Conservation (phyloP, 2,797 vertebrate species). For the Loris lydekkerianus region DNA sequence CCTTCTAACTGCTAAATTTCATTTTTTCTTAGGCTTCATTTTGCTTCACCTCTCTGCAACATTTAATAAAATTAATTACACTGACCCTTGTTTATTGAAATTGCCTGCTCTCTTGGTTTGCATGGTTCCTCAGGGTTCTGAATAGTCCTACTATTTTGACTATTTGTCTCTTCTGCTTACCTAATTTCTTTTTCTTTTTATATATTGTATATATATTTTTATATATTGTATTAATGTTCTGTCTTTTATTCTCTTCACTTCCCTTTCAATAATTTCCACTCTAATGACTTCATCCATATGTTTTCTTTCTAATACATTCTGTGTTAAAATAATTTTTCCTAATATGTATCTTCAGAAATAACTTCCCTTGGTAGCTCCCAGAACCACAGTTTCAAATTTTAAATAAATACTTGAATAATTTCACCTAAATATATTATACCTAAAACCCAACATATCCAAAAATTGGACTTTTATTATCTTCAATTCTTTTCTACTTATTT, state of each 20-base stretch:
- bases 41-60: background rate
- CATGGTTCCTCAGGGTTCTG: background rate
- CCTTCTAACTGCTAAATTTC: background rate
- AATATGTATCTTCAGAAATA: background rate
- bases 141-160: background rate
- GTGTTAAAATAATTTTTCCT: conserved; percentile 24
- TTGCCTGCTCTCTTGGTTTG: background rate
- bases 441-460: conserved; percentile 30
- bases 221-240: background rate
- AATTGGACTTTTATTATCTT: background rate
- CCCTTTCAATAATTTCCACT: background rate
- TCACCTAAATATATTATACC: background rate
- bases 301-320: conserved; percentile 41
- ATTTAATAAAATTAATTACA: background rate
- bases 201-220: no score
- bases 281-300: background rate
- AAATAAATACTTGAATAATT: conserved; percentile 30
- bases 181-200: background rate
- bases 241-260: conserved; percentile 34
- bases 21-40: background rate
- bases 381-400: background rate
- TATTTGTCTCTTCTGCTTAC: background rate
- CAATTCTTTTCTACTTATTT: background rate
- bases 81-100: background rate
- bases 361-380: background rate